These are phyloP conservation scores for Trichomalopsis sarcophagae DNA, from an alignment of 1,140 invertebrate genomes.

Conservation along the genomic window DNA sequence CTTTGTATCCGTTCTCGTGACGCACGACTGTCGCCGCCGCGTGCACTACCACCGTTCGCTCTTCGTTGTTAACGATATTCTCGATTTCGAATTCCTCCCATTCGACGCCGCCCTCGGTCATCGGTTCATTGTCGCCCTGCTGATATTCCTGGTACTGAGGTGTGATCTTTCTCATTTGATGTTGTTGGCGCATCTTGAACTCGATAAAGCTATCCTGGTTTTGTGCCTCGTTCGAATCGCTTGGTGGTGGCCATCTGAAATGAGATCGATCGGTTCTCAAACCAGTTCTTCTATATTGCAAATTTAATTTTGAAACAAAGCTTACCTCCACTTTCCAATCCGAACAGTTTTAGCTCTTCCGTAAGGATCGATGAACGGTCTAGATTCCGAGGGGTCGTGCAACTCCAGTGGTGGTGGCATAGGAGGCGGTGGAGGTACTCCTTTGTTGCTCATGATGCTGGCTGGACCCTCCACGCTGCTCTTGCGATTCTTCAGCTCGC, in stretches of 20 bases:
- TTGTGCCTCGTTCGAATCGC: constrained; percentile 80
- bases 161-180: constrained; percentile 83
- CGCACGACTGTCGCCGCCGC: constrained; percentile 56
- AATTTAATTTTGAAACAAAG: neutral
- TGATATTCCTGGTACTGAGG: constrained; percentile 77
- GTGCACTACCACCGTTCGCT: constrained; percentile 61
- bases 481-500: constrained; percentile 77
- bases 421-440: constrained; percentile 86
- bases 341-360: constrained; percentile 95
- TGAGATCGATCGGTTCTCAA: neutral
- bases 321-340: constrained; percentile 91
- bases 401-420: constrained; percentile 88
- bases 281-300: neutral
- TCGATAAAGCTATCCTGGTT: constrained; percentile 86
- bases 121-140: constrained; percentile 65
- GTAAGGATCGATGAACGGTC: constrained; percentile 92
- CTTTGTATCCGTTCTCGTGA: constrained; percentile 71
- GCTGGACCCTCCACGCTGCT: constrained; percentile 79
- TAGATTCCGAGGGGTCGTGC: constrained; percentile 84
- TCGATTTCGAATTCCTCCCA: constrained; percentile 90
- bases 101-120: constrained; percentile 79
- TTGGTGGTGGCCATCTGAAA: constrained; percentile 91
- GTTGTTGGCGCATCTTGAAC: constrained; percentile 87
- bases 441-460: constrained; percentile 73
- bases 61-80: constrained; percentile 67